These are phyloP conservation scores for Troides helena DNA, from an alignment of 2,888 invertebrate genomes.

Conservation along the genomic window DNA sequence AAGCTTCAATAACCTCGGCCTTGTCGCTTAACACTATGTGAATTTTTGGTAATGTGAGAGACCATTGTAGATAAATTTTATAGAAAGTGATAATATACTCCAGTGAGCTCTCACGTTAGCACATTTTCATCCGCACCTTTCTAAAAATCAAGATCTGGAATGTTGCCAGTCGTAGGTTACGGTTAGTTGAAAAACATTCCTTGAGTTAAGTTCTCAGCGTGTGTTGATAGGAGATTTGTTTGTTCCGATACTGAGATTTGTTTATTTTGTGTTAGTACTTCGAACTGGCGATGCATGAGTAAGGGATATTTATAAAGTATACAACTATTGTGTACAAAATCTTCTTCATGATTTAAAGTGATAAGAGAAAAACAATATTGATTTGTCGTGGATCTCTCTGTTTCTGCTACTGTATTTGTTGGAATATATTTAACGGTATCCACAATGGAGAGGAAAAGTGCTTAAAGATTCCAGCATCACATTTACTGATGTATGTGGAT, in stretches of 20 bases:
- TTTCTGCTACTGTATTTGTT: too few relatives aligned
- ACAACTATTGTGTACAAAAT: too few relatives aligned
- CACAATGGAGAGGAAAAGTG: too few relatives aligned
- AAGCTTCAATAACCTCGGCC: too few relatives aligned
- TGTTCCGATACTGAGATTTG: not conserved
- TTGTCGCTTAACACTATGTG: not conserved
- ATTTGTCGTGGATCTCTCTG: too few relatives aligned
- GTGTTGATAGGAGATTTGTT: not conserved
- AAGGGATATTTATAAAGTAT: not conserved
- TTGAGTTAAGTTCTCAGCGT: not conserved
- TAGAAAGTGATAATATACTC: slow-evolving; percentile 7
- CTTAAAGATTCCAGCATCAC: too few relatives aligned
- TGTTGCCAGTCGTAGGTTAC: slow-evolving; percentile 8
- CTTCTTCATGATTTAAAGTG: too few relatives aligned
- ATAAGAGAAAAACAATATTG: too few relatives aligned
- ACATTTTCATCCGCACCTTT: slow-evolving; percentile 9
- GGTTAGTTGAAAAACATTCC: slow-evolving; percentile 5
- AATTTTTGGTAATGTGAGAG: not conserved
- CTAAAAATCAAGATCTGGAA: slow-evolving; percentile 15
- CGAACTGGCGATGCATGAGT: not conserved
- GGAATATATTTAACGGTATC: too few relatives aligned
- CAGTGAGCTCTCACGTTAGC: slow-evolving; percentile 2
- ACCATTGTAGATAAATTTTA: not conserved
- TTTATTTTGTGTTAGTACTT: not conserved
- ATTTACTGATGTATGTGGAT: too few relatives aligned